Conservation (phyloP, 2,797 vertebrate species). For the Leptoclinus maculatus region DNA sequence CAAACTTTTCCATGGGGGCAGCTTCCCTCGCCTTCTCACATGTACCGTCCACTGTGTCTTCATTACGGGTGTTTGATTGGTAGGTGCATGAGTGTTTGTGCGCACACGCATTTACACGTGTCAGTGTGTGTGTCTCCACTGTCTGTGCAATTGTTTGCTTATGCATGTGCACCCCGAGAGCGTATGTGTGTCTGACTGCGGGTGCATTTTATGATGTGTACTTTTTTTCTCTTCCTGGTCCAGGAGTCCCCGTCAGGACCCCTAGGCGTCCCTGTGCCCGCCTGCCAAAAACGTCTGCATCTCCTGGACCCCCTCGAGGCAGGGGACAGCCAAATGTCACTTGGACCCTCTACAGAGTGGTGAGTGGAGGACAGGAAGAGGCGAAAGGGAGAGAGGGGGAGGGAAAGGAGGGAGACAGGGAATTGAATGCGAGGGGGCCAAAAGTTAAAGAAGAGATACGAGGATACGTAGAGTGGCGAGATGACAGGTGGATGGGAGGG, state of each 20-base stretch:
- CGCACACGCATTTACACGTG: constrained; percentile 23
- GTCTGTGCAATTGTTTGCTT: constrained; percentile 51
- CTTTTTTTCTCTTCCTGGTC: constrained; percentile 76
- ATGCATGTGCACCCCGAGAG: constrained; percentile 52
- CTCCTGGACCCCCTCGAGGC: constrained; percentile 79
- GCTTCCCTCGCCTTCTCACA: constrained; percentile 56
- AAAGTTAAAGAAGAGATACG: constrained; percentile 48
- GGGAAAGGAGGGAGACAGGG: constrained; percentile 4
- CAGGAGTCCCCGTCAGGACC: constrained; percentile 80
- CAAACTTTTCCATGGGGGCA: constrained; percentile 49
- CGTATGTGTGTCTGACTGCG: constrained; percentile 53
- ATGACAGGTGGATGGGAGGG: constrained; percentile 2
- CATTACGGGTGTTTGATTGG: constrained; percentile 44
- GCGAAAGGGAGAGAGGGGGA: constrained; percentile 22
- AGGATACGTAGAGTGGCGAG: constrained; percentile 3
- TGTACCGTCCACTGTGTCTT: constrained; percentile 56
- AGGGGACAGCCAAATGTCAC: constrained; percentile 81
- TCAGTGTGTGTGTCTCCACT: constrained; percentile 29
- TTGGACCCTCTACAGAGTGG: constrained; percentile 80
- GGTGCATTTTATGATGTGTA: constrained; percentile 69
- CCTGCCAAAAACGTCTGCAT: constrained; percentile 82
- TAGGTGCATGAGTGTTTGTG: constrained; percentile 19
- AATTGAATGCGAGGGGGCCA: constrained; percentile 19
- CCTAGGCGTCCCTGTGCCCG: constrained; percentile 76
- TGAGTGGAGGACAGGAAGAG: constrained; percentile 64